phyloP scores from a whole-genome alignment of 2,113 vertebrate species.

The Apus apus region DNA sequence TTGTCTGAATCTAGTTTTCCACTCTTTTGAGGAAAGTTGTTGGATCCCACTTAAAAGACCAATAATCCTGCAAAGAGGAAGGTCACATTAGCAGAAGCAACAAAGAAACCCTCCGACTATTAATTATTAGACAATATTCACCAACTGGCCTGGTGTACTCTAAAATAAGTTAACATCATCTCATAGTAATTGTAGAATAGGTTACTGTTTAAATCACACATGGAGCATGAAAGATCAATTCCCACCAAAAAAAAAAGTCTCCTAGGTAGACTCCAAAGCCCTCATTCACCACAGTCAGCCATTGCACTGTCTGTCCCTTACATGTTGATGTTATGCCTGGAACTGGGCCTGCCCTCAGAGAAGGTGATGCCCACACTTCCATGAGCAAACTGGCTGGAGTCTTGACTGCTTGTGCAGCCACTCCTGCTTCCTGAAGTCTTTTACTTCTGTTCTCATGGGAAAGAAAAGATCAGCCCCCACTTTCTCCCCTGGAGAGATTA shows the following conservation, averaged over 20 bases:
- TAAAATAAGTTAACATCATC: conserved; percentile 8
- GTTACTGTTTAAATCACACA: conserved; percentile 24
- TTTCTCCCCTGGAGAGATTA: not conserved
- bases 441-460: not conserved
- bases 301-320: not conserved
- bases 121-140: conserved; percentile 54
- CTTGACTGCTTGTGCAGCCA: rapidly evolving
- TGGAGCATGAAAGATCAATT: not conserved
- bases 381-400: not conserved
- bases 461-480: not conserved
- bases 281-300: not conserved
- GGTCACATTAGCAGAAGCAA: conserved; percentile 68
- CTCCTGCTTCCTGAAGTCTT: not conserved
- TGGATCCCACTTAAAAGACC: conserved; percentile 69
- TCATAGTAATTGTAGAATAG: not conserved
- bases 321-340: not conserved
- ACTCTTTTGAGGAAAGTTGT: conserved; percentile 63
- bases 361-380: not conserved
- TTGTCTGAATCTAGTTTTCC: conserved; percentile 55
- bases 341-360: not conserved
- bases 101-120: conserved; percentile 19
- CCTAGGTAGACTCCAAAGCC: not conserved
- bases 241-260: not conserved
- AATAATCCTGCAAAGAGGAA: conserved; percentile 56
- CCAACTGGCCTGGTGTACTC: not conserved